Evolutionary conservation across 2,797 vertebrate genomes (phyloP), one percentile per base, ranked within the genome.

Genomic region (Callimico goeldii): DNA sequence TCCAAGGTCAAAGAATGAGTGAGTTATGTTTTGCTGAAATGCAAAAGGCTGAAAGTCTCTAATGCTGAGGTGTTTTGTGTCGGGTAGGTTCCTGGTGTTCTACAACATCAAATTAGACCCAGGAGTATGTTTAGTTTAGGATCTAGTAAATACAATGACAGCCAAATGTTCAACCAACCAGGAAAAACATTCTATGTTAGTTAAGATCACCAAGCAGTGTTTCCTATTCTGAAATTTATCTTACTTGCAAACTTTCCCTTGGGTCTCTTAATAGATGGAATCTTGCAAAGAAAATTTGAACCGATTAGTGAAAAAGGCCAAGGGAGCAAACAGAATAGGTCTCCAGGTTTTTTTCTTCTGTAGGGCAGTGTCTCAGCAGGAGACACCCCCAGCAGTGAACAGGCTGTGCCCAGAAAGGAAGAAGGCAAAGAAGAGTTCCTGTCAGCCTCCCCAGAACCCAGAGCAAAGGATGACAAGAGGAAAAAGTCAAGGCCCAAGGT

Each of bases 321-420:
- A 57, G 52, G 57, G 50, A 20, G 50, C 73, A 73, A 75, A n/a
- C 43, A 43, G 57, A 95, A 72, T 17, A 70, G 36, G 48, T 86
- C 55, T 84, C 39, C 92, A 82, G 89, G 36, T 7, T 52, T 91
- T 43, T 96, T 91, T 85, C 70, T 85, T 70, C 77, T 98, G 96
- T 98, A 99, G 99, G 99, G 99, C 97, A 99, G 99, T 33, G 98
- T 98, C 22, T 99, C 99, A 2, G 99, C 99, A 83, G 99, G 99
- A 39, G 99, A 99, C 97, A 99, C 99, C 2, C 99, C 99, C 28
- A 99, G 99, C 99, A 99, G 99, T 0, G 99, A 99, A 2, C 99
- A 97, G 52, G 98, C 98, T 2, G 98, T 95, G 2, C 98, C 98
- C 94, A 98, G 96, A 97, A 98, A 98, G 90, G 97, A 95, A 5